Evolutionary conservation across 1,140 invertebrate species (phyloP), one percentile per base, ranked within the genome.

Genomic region (Pseudoatta argentina): DNA sequence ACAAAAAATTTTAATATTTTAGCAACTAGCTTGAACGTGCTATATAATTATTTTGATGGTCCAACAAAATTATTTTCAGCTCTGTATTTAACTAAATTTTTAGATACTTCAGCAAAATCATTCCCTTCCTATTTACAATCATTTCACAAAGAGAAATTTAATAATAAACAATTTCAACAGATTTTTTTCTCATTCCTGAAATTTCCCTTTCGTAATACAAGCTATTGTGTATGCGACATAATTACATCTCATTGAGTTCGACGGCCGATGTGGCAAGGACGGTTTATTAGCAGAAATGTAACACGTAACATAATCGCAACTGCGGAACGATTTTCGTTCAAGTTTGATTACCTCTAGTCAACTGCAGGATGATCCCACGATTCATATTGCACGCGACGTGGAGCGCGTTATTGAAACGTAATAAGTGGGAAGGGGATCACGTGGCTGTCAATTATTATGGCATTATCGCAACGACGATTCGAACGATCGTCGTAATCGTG

Each of bases 321-420:
- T 18, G 44, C 12, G 44, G 6, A 48, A 24, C 8, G n/a, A 14
- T 73, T 73, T 81, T 81, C 77, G n/a, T 57, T 83, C 79, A 73
- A 83, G 79, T 69, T 51, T 55, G 39, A 63, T 48, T 75, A 59
- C 30, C 39, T 48, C 24, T 14, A 44, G 55, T 61, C 67, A 34
- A 67, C 7, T 48, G 18, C 30, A 5, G 55, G 55, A 63, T 34
- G 48, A 83, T 83, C 55, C 55, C 24, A 21, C 53, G 34, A 59
- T n/a, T 82, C n/a, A 21, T 44, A 59, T 73, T 34, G 39, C 55
- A 61, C 18, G 12, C 39, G 39, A 55, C 51, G n/a, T 6, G n/a
- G n/a, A 39, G 55, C n/a, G 14, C 24, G 18, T 59, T 72, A 72
- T 51, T 34, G 39, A 7, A 61, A 72, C 16, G 24, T 34, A 61